Percentiles rank a stretch among this genome's conserved stretches.
phyloP scores from a whole-genome alignment of 2,797 vertebrate species.

The Tiaroga cobitis region DNA sequence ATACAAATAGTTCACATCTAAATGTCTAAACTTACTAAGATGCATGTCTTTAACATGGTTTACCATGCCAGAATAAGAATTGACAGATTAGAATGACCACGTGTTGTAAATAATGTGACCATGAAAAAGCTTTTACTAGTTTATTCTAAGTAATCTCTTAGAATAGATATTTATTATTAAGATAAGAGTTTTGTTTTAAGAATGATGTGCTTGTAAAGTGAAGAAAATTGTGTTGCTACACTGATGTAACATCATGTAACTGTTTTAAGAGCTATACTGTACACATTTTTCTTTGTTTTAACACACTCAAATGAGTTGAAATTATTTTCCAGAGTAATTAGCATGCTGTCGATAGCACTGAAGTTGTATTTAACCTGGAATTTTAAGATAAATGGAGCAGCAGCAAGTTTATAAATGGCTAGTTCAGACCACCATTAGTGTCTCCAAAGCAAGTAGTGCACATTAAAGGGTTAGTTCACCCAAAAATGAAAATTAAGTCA shows the following conservation, averaged over 20 bases:
- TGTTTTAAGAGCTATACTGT: background rate
- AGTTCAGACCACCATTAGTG: constrained; percentile 36
- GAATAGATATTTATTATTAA: constrained; percentile 1
- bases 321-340: background rate
- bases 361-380: constrained; percentile 9
- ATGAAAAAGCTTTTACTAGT: background rate
- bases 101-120: background rate
- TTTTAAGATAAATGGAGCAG: constrained; percentile 8
- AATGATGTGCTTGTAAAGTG: background rate
- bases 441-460: constrained; percentile 42
- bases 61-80: background rate
- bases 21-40: background rate
- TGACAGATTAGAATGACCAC: background rate
- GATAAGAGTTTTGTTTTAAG: background rate
- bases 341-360: background rate
- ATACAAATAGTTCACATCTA: background rate
- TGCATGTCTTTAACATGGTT: background rate
- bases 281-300: background rate
- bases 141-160: background rate
- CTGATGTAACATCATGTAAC: background rate
- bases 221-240: background rate
- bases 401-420: constrained; percentile 37
- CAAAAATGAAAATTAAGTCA: no score
- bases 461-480: no score
- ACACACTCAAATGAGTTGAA: background rate